Conservation (phyloP, 2,113 vertebrate species). For the Dromiciops gliroides region DNA sequence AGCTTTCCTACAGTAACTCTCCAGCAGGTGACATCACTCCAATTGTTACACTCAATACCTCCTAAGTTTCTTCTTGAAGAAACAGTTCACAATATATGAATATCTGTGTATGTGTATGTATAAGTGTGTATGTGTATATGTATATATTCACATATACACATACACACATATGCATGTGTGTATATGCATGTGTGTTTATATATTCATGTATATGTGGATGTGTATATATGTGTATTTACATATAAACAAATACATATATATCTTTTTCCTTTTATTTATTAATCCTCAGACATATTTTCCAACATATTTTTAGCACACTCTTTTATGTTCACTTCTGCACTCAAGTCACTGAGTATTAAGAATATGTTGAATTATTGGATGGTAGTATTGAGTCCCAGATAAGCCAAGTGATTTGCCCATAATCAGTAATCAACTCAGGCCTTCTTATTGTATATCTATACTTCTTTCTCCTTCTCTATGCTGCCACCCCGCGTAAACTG, state of each 20-base stretch:
- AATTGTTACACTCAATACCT: no score
- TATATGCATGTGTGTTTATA: no score
- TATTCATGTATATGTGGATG: no score
- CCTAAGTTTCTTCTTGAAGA: background rate
- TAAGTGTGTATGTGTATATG: no score
- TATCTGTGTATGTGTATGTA: no score
- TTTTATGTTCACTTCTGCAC: background rate
- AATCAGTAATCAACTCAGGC: background rate
- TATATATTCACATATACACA: no score
- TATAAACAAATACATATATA: no score
- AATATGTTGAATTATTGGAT: background rate
- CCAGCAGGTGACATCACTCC: no score
- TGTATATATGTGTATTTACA: no score
- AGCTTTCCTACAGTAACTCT: no score
- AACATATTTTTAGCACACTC: background rate
- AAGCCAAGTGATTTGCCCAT: background rate
- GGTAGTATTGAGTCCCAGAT: background rate
- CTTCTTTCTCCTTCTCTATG: background rate
- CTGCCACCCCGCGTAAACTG: background rate
- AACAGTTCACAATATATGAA: background rate
- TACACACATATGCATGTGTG: no score
- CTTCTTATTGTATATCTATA: background rate
- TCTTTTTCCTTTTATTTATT: background rate
- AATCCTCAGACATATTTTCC: background rate
- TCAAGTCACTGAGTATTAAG: background rate